Evolutionary conservation across 2,113 vertebrate genomes (phyloP).

Genomic region (Melanerpes aurifrons): DNA sequence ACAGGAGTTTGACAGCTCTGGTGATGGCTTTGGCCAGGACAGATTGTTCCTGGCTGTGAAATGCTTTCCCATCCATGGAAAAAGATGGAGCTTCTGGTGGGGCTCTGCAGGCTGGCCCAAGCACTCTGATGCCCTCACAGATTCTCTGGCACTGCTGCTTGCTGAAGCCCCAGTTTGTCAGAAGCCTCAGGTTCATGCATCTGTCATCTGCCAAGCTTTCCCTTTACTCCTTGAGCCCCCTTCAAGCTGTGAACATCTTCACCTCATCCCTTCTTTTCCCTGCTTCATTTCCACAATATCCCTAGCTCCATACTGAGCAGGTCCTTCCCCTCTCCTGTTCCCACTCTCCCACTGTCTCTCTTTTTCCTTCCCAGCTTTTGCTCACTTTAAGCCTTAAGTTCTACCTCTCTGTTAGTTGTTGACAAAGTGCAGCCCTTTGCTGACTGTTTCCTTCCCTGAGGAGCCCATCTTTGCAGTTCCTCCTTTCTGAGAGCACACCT

Average conservation of each 20-base stretch:
- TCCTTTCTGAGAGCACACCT: neutral
- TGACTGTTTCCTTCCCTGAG: neutral
- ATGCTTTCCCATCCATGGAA: neutral
- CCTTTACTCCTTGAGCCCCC: neutral
- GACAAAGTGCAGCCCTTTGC: neutral
- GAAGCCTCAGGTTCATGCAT: neutral
- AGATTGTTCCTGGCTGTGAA: neutral
- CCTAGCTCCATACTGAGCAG: neutral
- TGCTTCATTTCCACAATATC: neutral
- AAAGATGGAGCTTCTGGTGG: neutral
- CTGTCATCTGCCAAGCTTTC: neutral
- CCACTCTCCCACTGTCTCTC: neutral
- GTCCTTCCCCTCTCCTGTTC: neutral
- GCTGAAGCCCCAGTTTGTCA: neutral
- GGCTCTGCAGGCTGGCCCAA: neutral
- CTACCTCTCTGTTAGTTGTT: neutral
- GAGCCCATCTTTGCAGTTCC: neutral
- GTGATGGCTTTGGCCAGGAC: neutral
- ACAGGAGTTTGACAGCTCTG: neutral
- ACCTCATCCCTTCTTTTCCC: neutral
- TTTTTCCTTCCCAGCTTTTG: neutral
- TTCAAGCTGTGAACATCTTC: neutral
- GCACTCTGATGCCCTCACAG: neutral
- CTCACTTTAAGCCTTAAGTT: neutral
- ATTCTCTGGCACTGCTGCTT: neutral